phyloP scores from a whole-genome alignment of 2,888 invertebrate species.

The Macrophya alboannulata region DNA sequence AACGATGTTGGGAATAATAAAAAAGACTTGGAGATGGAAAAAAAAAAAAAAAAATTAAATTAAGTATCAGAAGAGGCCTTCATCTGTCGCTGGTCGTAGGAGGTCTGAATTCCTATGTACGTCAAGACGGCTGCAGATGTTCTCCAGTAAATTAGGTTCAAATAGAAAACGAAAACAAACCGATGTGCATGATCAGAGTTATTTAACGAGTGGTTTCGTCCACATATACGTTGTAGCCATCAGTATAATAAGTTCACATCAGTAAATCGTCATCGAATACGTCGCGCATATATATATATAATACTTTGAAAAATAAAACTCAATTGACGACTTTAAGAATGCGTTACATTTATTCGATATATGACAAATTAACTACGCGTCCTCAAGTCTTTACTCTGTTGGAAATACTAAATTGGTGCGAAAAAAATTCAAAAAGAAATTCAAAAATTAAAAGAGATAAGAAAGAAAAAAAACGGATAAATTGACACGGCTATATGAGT shows the following conservation, averaged over 20 bases:
- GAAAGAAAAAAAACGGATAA: neutral
- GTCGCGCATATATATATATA: neutral
- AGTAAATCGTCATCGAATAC: slow-evolving; percentile 5
- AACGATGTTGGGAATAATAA: neutral
- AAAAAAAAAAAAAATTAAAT: slow-evolving; percentile 49
- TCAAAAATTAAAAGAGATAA: neutral
- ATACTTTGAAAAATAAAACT: neutral
- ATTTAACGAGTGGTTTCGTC: slow-evolving; percentile 14
- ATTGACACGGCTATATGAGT: neutral
- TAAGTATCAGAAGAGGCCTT: slow-evolving; percentile 40
- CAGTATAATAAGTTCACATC: neutral
- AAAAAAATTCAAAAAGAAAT: neutral
- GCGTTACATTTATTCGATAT: neutral
- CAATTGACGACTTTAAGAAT: neutral
- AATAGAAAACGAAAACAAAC: slow-evolving; percentile 52
- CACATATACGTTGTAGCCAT: neutral
- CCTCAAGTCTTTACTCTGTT: neutral
- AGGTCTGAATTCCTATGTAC: slow-evolving; percentile 42
- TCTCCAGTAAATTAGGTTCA: slow-evolving; percentile 47
- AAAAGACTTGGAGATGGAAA: neutral
- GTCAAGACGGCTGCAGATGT: slow-evolving; percentile 44
- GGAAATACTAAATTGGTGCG: neutral
- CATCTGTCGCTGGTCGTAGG: slow-evolving; percentile 49
- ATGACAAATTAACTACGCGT: neutral
- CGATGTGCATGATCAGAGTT: slow-evolving; percentile 28